Conservation (phyloP, 2,113 vertebrate genomes). For the Indicator maculatus region DNA sequence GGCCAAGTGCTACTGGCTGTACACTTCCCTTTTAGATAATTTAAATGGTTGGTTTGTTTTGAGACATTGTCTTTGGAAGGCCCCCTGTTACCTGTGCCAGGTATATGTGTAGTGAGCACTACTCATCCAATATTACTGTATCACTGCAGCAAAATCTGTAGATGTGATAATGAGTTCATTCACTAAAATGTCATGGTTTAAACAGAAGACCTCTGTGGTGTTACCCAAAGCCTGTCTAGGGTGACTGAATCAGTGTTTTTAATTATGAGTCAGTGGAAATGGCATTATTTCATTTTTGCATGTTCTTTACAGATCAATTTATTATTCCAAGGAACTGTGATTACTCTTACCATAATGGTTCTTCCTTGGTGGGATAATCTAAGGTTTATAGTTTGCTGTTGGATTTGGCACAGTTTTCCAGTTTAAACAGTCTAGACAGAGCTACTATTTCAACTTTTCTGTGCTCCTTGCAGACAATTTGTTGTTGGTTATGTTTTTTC, state of each 20-base stretch:
- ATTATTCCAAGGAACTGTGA: conserved; percentile 1
- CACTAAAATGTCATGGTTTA: conserved; percentile 5
- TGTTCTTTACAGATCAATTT: conserved; percentile 31
- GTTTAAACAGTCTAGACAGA: conserved; percentile 8
- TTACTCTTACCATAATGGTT: conserved; percentile 15
- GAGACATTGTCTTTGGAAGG: conserved; percentile 16
- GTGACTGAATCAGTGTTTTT: conserved; percentile 59
- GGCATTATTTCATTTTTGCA: not conserved
- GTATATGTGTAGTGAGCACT: not conserved
- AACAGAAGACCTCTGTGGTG: not conserved
- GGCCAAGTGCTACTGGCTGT: conserved; percentile 23
- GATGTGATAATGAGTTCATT: not conserved
- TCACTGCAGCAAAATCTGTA: not conserved
- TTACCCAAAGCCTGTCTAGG: conserved; percentile 34
- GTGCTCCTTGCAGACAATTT: not conserved
- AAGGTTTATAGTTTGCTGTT: not conserved
- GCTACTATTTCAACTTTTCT: not conserved
- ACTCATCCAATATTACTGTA: not conserved
- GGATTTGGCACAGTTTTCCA: conserved; percentile 7
- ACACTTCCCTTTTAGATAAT: conserved; percentile 32
- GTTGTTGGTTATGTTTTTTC: not conserved
- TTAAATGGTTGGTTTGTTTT: not conserved
- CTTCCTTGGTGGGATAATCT: conserved; percentile 46
- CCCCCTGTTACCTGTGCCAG: not conserved
- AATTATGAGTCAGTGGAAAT: conserved; percentile 56